A percentile compares a stretch with the other conserved stretches of the same genome.
Conservation (phyloP, 2,113 vertebrate species). For the Spheniscus mendiculus region DNA sequence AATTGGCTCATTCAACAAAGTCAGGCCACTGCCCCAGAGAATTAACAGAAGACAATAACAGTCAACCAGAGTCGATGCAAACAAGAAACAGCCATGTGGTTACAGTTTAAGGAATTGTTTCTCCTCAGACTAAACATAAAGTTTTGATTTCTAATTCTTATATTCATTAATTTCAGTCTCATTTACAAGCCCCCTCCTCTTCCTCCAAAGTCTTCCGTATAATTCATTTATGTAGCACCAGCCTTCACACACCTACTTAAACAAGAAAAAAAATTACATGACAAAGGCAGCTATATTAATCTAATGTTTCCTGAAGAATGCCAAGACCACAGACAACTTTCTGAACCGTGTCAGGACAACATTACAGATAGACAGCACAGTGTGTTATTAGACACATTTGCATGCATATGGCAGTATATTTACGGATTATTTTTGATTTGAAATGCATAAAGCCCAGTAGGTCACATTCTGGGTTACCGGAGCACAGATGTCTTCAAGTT, state of each 20-base stretch:
- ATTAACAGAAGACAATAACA: conserved; percentile 80
- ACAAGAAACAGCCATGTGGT: conserved; percentile 79
- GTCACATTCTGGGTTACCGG: not conserved
- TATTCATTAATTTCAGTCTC: conserved; percentile 74
- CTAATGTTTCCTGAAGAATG: conserved; percentile 58
- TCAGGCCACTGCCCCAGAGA: conserved; percentile 76
- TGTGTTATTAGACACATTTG: not conserved
- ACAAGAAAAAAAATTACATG: not conserved
- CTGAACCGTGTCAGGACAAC: conserved; percentile 39
- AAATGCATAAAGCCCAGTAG: not conserved
- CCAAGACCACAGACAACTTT: conserved; percentile 47
- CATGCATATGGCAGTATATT: not conserved
- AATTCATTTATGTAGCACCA: conserved; percentile 60
- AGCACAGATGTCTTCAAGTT: not conserved
- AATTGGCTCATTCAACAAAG: conserved; percentile 86
- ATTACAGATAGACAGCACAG: not conserved
- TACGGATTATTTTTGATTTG: not conserved
- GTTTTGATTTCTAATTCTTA: conserved; percentile 81
- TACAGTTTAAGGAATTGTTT: conserved; percentile 73
- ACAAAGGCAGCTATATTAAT: conserved; percentile 44
- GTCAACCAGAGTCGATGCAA: conserved; percentile 76
- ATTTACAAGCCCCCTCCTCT: conserved; percentile 45
- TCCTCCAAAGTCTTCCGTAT: conserved; percentile 47
- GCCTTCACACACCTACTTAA: conserved; percentile 57
- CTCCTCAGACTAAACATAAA: conserved; percentile 80